Percentiles rank a stretch among this genome's conserved stretches.
phyloP scores from a whole-genome alignment of 2,888 invertebrate genomes.

The Gryllus longicercus region DNA sequence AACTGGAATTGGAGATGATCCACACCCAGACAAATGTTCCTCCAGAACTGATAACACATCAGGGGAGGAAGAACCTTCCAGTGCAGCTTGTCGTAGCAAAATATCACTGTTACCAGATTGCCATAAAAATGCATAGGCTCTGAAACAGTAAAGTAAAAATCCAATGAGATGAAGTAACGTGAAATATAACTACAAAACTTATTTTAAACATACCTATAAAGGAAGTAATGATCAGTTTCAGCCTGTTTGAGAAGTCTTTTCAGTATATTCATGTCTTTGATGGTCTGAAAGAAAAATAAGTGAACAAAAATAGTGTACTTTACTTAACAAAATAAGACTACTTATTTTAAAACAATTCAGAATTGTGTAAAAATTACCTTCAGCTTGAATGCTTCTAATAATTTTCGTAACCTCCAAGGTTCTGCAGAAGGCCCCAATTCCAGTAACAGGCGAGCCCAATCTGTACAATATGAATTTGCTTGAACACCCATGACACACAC shows the following conservation, averaged over 20 bases:
- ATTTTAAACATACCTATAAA: constrained; percentile 35
- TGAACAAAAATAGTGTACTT: no score
- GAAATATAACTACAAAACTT: background rate
- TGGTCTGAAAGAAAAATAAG: constrained; percentile 32
- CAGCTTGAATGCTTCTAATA: constrained; percentile 35
- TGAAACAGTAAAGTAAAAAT: constrained; percentile 20
- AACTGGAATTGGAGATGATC: background rate
- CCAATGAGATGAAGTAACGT: background rate
- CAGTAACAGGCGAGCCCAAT: constrained; percentile 31
- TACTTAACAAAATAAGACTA: no score
- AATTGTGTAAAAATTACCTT: constrained; percentile 27
- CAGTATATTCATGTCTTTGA: constrained; percentile 37
- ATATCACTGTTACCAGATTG: constrained; percentile 36
- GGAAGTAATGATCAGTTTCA: constrained; percentile 37
- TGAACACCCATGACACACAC: constrained; percentile 26
- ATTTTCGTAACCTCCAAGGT: constrained; percentile 30
- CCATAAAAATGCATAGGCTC: constrained; percentile 36
- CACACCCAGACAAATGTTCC: constrained; percentile 27
- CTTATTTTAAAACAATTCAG: no score
- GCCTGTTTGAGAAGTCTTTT: constrained; percentile 37
- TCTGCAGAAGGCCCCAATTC: constrained; percentile 28
- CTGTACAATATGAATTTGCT: constrained; percentile 31
- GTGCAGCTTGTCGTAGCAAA: constrained; percentile 35
- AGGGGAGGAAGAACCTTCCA: constrained; percentile 34
- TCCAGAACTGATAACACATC: constrained; percentile 35